Base-by-base conservation (phyloP, 2,113 vertebrate genomes). In the Galbula dea region DNA sequence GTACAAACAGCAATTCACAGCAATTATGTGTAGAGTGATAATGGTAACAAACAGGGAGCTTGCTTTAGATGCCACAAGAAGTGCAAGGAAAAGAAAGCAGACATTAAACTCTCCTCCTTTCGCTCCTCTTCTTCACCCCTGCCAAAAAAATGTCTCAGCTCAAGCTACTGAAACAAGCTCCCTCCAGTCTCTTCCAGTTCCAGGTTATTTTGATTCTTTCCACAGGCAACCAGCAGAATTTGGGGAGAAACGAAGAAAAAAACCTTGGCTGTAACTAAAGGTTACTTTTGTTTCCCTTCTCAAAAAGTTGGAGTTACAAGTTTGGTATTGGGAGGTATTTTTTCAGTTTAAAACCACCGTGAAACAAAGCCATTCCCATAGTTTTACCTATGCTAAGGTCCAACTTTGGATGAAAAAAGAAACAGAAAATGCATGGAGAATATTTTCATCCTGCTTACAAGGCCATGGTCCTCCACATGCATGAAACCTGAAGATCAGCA, bases 1-100 rank as follows among this genome's bases (percentile, higher is more conserved):
- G 84, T 85, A 95, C 89, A 89, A 86, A 90, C 10, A 27, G 87
- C 90, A 91, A 90, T 8, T 55, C 76, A 90, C 3, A 8, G 86
- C 88, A 61, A 23, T 32, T 54, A 69, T 0, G 3, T 27, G 59
- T 69, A 85, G 82, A 27, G 78, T 72, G 49, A 76, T 84, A 72
- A 90, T 1, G 37, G 72, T 22, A 65, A 65, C 41, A 95, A 93
- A 87, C 0, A 0, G 69, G 55, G 49, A 88, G 65, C 93, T 73
- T 22, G 57, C 48, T 61, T 48, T 39, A 68, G 51, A 63, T 54
- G 75, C 78, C 78, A 69, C 74, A 66, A n/a, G 63, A 78, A 83
- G 8, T 14, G 67, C 18, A 79, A 73, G 80, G 58, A 85, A 68
- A 83, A 72, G 58, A 76, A 84, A 89, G 41, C 8, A 3, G 75